Percentiles rank a stretch among this genome's conserved stretches.
phyloP scores from a whole-genome alignment of 2,888 invertebrate species.

The Catocala fraxini region DNA sequence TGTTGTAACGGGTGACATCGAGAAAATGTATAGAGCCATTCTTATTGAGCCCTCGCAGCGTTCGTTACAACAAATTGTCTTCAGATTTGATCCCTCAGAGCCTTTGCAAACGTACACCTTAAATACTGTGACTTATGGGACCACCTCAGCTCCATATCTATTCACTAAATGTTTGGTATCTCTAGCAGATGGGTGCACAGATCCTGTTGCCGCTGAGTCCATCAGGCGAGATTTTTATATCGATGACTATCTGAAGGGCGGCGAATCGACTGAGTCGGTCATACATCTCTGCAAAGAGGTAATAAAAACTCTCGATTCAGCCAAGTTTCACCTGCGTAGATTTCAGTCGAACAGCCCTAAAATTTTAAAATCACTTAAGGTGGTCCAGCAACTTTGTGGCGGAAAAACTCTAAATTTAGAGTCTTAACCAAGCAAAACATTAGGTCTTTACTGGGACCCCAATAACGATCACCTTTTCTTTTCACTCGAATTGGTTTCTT shows the following conservation, averaged over 20 bases:
- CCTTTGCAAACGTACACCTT: neutral
- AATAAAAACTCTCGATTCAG: too few species aligned
- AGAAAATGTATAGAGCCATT: constrained; percentile 7
- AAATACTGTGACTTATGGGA: constrained; percentile 4
- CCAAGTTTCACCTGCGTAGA: too few species aligned
- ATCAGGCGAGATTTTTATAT: neutral
- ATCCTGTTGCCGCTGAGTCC: neutral
- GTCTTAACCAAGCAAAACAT: constrained; percentile 1
- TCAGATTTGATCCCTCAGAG: neutral
- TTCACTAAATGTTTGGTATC: neutral
- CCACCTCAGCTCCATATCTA: neutral
- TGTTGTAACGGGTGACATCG: constrained; percentile 4
- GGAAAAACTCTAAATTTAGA: neutral
- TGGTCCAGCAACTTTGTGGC: too few species aligned
- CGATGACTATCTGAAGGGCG: too few species aligned
- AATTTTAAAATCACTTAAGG: too few species aligned
- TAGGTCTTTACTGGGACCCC: constrained; percentile 47
- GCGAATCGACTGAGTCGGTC: too few species aligned
- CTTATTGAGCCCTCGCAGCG: neutral
- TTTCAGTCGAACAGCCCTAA: too few species aligned
- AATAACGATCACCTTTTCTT: constrained; percentile 37
- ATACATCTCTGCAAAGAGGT: too few species aligned
- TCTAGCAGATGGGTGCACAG: neutral
- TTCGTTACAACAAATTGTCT: neutral
- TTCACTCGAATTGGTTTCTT: constrained; percentile 19